phyloP scores from a whole-genome alignment of 2,888 invertebrate genomes.

The Mongoloraphidia duomilia region DNA sequence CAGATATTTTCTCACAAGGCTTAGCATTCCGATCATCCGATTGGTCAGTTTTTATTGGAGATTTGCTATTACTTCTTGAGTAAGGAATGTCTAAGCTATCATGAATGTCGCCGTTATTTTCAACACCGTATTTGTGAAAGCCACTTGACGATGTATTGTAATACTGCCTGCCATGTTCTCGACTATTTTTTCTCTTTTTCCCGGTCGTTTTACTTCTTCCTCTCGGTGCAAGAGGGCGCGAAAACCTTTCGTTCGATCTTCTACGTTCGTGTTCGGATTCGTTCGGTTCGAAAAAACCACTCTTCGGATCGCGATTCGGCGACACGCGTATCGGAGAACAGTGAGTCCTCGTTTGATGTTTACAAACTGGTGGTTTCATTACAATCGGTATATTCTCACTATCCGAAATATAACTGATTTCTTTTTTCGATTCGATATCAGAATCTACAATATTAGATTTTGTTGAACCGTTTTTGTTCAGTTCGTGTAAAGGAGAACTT shows the following conservation, averaged over 20 bases:
- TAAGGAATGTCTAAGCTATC: no score
- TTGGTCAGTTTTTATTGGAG: no score
- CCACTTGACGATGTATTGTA: no score
- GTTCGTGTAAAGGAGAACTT: conserved; percentile 22
- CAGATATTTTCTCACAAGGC: no score
- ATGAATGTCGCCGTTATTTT: no score
- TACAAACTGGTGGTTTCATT: conserved; percentile 20
- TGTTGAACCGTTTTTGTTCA: conserved; percentile 17
- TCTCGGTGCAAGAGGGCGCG: conserved; percentile 42
- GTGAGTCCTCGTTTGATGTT: conserved; percentile 19
- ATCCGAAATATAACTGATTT: no score
- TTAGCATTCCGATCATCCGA: no score
- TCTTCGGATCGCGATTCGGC: conserved; percentile 21
- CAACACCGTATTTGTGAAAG: no score
- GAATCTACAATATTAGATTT: no score
- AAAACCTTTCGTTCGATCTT: conserved; percentile 47
- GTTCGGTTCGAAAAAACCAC: conserved; percentile 29
- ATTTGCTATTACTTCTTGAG: no score
- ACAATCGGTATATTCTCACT: not conserved
- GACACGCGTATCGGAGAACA: conserved; percentile 29
- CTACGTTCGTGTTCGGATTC: conserved; percentile 48
- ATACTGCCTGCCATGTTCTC: conserved; percentile 4
- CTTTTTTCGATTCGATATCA: no score
- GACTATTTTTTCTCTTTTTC: conserved; percentile 21
- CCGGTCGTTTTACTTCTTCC: conserved; percentile 29